These are phyloP conservation scores for Malacoraja senta DNA, from an alignment of 2,797 vertebrate genomes.

Conservation along the genomic window DNA sequence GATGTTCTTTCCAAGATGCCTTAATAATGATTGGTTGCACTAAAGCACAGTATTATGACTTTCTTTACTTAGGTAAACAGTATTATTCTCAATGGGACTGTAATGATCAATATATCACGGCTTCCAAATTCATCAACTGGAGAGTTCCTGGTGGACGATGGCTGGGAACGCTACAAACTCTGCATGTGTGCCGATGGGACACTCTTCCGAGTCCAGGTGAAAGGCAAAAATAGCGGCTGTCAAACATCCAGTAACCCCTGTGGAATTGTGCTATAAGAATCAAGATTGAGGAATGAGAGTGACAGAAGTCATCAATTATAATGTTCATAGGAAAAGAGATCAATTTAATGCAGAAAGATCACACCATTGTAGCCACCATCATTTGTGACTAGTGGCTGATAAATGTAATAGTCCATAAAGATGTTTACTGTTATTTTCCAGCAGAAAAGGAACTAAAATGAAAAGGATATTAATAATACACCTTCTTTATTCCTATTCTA, in stretches of 20 bases:
- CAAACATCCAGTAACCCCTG: conserved; percentile 85
- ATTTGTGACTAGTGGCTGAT: neutral
- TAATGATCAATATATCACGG: conserved; percentile 78
- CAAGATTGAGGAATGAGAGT: neutral
- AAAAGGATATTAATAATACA: too few species aligned
- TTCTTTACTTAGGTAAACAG: conserved; percentile 74
- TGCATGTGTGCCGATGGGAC: conserved; percentile 93
- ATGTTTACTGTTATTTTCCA: neutral
- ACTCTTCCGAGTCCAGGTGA: conserved; percentile 86
- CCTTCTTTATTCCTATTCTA: too few species aligned
- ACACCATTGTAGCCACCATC: neutral
- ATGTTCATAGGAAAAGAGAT: neutral
- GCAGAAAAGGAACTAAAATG: neutral
- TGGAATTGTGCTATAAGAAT: conserved; percentile 60
- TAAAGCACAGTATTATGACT: neutral
- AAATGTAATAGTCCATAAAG: neutral
- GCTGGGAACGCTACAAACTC: conserved; percentile 86
- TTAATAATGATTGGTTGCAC: neutral
- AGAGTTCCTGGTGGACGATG: conserved; percentile 66
- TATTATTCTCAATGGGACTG: conserved; percentile 87
- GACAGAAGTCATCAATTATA: conserved; percentile 39
- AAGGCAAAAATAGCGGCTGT: conserved; percentile 85
- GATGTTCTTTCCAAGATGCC: neutral
- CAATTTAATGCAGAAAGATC: neutral
- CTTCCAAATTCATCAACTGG: conserved; percentile 71